These are phyloP conservation scores for Drosophila neutralis DNA, from an alignment of 2,888 invertebrate species.

Conservation along the genomic window DNA sequence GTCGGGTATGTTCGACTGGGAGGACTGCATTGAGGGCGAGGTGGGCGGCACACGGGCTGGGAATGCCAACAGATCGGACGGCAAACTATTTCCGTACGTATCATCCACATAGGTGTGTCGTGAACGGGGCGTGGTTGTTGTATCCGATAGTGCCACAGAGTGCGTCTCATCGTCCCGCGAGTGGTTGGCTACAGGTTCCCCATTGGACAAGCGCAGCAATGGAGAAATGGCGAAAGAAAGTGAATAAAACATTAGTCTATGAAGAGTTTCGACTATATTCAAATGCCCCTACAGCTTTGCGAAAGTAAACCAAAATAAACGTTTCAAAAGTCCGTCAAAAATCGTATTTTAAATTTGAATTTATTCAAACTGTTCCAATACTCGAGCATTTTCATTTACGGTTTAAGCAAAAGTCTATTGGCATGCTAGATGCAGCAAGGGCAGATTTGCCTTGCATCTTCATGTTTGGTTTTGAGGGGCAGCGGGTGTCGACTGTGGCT, in stretches of 20 bases:
- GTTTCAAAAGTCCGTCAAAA: neutral
- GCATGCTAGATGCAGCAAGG: no score
- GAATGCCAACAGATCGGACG: slow-evolving; percentile 93
- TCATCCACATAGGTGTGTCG: slow-evolving; percentile 85
- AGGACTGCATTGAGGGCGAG: slow-evolving; percentile 92
- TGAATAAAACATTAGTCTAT: neutral
- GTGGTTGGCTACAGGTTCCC: slow-evolving; percentile 84
- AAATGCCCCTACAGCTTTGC: neutral
- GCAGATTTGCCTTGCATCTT: no score
- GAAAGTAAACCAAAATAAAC: neutral
- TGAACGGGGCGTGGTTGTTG: slow-evolving; percentile 85
- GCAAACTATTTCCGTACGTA: slow-evolving; percentile 88
- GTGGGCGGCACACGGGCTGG: slow-evolving; percentile 88
- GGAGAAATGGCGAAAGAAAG: neutral
- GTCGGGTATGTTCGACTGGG: slow-evolving; percentile 89
- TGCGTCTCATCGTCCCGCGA: slow-evolving; percentile 88
- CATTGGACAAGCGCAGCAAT: slow-evolving; percentile 5
- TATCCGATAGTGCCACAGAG: slow-evolving; percentile 88
- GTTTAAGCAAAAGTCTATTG: no score
- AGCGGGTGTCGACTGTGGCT: no score
- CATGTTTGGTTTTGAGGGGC: no score
- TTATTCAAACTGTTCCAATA: neutral
- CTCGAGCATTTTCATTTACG: no score
- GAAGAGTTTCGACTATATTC: neutral
- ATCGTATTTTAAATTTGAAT: neutral